Evolutionary conservation across 2,888 invertebrate species (phyloP).

Genomic region (Spialia ferax): DNA sequence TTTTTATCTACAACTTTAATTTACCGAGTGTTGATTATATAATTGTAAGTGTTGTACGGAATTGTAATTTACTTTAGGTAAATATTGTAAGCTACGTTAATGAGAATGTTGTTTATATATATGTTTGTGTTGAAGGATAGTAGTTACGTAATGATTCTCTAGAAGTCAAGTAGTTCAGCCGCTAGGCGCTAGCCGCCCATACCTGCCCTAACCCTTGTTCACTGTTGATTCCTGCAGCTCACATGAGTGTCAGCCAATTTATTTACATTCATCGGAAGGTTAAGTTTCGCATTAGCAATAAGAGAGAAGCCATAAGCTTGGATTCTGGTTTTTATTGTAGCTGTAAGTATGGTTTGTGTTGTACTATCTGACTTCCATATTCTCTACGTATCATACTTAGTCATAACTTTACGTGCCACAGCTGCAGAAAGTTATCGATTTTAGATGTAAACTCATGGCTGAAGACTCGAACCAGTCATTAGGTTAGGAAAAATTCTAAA

Average conservation of each 20-base stretch:
- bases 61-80: constrained; percentile 66
- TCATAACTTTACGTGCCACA: constrained; percentile 56
- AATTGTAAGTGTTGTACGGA: constrained; percentile 69
- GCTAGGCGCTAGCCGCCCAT: constrained; percentile 46
- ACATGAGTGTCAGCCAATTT: constrained; percentile 39
- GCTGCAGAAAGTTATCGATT: constrained; percentile 58
- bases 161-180: constrained; percentile 47
- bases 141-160: constrained; percentile 35
- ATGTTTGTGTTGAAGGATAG: constrained; percentile 7
- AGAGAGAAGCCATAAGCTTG: constrained; percentile 45
- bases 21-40: constrained; percentile 66
- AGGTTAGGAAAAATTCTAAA: constrained; percentile 66
- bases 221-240: constrained; percentile 40
- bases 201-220: constrained; percentile 49
- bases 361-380: constrained; percentile 42
- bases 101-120: constrained; percentile 27
- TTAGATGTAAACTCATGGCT: constrained; percentile 72
- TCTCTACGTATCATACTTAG: constrained; percentile 36
- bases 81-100: constrained; percentile 53
- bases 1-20: constrained; percentile 74
- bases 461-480: constrained; percentile 81
- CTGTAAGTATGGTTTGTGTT: constrained; percentile 46
- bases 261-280: constrained; percentile 29
- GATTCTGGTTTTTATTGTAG: constrained; percentile 43
- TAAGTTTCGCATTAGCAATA: constrained; percentile 32